Conservation (phyloP, 2,113 vertebrate species). For the Caloenas nicobarica region DNA sequence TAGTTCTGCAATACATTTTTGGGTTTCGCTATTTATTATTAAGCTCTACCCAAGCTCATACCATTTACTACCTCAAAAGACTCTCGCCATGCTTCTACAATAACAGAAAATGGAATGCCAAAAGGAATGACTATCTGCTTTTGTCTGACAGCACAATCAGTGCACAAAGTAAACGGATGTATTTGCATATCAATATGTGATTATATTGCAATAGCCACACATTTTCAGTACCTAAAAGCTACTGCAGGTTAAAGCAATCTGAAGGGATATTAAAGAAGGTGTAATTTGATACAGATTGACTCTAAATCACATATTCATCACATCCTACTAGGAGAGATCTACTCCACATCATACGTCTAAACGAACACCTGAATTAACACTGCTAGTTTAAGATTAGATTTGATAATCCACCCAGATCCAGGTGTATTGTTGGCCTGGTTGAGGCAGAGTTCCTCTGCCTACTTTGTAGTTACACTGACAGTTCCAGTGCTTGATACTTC, state of each 20-base stretch:
- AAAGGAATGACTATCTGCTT: not conserved
- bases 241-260: not conserved
- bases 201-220: not conserved
- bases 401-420: not conserved
- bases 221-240: not conserved
- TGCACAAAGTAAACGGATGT: not conserved
- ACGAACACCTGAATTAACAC: not conserved
- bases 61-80: not conserved
- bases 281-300: constrained; percentile 14
- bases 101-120: not conserved
- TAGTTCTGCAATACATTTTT: not conserved
- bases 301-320: constrained; percentile 23
- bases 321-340: not conserved
- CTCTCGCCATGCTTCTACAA: not conserved
- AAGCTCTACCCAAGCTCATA: not conserved
- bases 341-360: not conserved
- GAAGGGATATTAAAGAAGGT: not conserved
- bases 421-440: not conserved
- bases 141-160: not conserved
- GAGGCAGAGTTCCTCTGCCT: not conserved
- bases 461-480: not conserved
- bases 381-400: not conserved
- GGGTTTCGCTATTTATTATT: not conserved
- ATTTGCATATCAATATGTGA: constrained; percentile 6
- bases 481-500: not conserved